These are phyloP conservation scores for Rhodinocichla rosea DNA, from an alignment of 2,113 vertebrate species.

Conservation along the genomic window DNA sequence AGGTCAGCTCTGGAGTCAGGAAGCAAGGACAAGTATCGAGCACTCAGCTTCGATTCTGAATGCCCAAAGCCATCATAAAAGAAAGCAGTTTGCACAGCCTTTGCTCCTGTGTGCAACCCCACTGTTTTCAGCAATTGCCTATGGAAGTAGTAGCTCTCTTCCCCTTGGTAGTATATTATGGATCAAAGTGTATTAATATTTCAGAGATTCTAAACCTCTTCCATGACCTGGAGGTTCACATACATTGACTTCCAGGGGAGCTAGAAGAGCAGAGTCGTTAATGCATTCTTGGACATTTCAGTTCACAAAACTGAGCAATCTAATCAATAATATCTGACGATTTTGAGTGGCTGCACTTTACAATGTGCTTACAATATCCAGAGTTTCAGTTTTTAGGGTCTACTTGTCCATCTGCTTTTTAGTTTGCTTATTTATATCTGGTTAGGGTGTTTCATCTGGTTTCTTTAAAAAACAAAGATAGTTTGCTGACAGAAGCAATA, in stretches of 20 bases:
- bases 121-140: background rate
- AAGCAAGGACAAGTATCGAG: background rate
- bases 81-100: background rate
- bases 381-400: background rate
- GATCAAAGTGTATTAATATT: background rate
- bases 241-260: background rate
- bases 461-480: background rate
- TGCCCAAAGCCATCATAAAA: background rate
- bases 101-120: background rate
- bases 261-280: background rate
- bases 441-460: background rate
- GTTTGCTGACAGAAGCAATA: background rate
- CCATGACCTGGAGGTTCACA: background rate
- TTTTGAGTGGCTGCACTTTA: background rate
- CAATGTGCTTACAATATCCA: background rate
- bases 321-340: background rate
- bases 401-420: background rate
- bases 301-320: background rate
- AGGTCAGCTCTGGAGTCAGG: background rate
- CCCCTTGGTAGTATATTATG: background rate
- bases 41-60: accelerated
- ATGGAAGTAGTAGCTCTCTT: background rate
- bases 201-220: background rate
- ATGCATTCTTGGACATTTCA: background rate
- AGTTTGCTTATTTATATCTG: background rate